These are phyloP conservation scores for Scartelaos histophorus DNA, from an alignment of 2,113 vertebrate genomes.

Conservation along the genomic window DNA sequence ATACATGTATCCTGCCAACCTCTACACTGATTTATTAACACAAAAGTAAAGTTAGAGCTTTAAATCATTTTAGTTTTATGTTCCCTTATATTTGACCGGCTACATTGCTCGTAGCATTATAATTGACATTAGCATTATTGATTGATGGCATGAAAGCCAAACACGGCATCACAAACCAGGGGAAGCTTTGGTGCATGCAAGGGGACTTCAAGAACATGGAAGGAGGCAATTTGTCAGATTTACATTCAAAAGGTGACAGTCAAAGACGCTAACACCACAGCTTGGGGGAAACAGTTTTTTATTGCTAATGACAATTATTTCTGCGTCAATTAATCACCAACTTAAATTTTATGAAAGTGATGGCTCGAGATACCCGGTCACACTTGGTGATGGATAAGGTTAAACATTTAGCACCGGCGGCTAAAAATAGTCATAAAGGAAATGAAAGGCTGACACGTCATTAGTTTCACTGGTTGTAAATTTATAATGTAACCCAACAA, in stretches of 20 bases:
- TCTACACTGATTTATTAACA: neutral
- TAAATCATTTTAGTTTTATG: neutral
- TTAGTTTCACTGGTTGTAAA: slow-evolving; percentile 8
- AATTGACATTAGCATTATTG: slow-evolving; percentile 9
- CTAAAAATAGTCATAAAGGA: slow-evolving; percentile 16
- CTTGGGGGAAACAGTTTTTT: slow-evolving; percentile 7
- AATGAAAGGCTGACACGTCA: slow-evolving; percentile 11
- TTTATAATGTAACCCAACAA: slow-evolving; percentile 5
- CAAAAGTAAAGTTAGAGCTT: neutral
- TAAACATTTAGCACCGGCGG: slow-evolving; percentile 5
- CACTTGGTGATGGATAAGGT: neutral
- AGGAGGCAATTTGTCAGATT: slow-evolving; percentile 3
- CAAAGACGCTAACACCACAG: slow-evolving; percentile 9
- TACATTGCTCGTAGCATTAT: neutral
- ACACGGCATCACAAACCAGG: neutral
- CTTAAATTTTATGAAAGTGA: slow-evolving; percentile 6
- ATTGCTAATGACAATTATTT: slow-evolving; percentile 11
- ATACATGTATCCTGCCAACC: neutral
- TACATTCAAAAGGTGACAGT: slow-evolving; percentile 1
- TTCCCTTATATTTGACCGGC: neutral
- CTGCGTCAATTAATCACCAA: slow-evolving; percentile 5
- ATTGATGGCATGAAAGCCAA: neutral
- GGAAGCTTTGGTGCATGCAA: neutral
- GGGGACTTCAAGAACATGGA: slow-evolving; percentile 1
- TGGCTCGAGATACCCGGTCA: neutral